These are phyloP conservation scores for Aporrectodea caliginosa DNA, from an alignment of 1,140 invertebrate genomes.

Conservation along the genomic window DNA sequence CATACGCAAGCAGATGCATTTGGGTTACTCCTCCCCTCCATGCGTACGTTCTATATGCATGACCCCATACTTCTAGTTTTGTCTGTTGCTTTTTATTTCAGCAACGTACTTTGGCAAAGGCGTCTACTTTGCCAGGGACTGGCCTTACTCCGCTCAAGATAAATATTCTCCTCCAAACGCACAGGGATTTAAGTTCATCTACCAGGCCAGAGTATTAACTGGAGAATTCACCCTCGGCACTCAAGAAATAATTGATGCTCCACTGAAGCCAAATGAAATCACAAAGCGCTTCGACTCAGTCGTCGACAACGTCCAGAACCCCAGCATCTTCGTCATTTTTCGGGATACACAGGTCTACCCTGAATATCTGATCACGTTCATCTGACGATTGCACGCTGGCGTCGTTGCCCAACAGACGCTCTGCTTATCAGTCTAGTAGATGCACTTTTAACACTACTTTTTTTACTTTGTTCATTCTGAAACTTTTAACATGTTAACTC, in stretches of 20 bases:
- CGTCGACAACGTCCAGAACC: constrained; percentile 35
- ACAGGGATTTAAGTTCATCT: constrained; percentile 35
- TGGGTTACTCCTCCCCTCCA: background rate
- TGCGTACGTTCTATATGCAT: background rate
- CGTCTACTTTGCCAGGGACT: constrained; percentile 20
- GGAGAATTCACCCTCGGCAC: constrained; percentile 36
- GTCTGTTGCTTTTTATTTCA: constrained; percentile 4
- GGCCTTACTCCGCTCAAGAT: background rate
- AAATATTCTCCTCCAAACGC: background rate
- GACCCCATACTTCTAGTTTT: background rate
- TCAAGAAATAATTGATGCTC: constrained; percentile 35
- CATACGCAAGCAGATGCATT: background rate
- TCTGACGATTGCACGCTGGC: no score
- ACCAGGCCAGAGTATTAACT: constrained; percentile 36
- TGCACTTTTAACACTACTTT: no score
- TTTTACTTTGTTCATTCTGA: no score
- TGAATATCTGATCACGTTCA: constrained; percentile 38
- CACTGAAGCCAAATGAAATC: constrained; percentile 27
- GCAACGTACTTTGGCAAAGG: constrained; percentile 15
- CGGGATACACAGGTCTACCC: constrained; percentile 47
- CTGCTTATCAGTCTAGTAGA: no score
- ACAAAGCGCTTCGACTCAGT: constrained; percentile 38
- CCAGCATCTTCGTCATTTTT: constrained; percentile 43
- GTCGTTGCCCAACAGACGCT: no score
- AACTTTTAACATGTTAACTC: no score